These are phyloP conservation scores for Ctenosaura bakeri DNA, from an alignment of 2,797 vertebrate genomes.

Conservation along the genomic window DNA sequence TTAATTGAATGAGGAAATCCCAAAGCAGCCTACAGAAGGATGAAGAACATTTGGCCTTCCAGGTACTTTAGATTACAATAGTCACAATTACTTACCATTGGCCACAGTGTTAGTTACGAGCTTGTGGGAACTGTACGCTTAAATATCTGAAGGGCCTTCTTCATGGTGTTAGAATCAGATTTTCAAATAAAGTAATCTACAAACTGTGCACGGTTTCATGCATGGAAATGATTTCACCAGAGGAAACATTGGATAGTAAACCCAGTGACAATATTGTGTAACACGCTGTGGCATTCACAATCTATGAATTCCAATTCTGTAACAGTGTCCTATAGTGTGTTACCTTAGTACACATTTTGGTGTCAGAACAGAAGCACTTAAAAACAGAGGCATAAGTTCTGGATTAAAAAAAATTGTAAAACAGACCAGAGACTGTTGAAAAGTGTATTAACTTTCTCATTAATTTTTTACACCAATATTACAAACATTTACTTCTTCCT, in stretches of 20 bases:
- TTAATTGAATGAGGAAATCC: background rate
- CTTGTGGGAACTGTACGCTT: background rate
- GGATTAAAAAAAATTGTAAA: slow-evolving; percentile 3
- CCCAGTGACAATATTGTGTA: background rate
- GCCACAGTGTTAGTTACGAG: background rate
- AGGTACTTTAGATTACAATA: background rate
- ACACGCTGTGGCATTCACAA: background rate
- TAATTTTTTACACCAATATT: slow-evolving; percentile 40
- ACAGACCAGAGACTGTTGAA: background rate
- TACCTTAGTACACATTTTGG: slow-evolving; percentile 29
- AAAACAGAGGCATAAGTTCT: slow-evolving; percentile 14
- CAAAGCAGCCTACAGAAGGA: too few species aligned
- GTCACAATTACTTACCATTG: background rate
- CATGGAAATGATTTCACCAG: background rate
- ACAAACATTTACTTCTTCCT: slow-evolving; percentile 35
- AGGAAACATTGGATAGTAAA: background rate
- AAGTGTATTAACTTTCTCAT: slow-evolving; percentile 36
- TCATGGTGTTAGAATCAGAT: background rate
- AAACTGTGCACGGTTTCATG: background rate
- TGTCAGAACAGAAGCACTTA: background rate
- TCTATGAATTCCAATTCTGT: background rate
- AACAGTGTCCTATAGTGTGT: slow-evolving; percentile 5
- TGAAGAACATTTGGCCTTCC: background rate
- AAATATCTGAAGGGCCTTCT: background rate
- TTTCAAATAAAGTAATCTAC: background rate